Base-by-base conservation (phyloP, 2,888 invertebrate genomes). In the Zootermopsis nevadensis region DNA sequence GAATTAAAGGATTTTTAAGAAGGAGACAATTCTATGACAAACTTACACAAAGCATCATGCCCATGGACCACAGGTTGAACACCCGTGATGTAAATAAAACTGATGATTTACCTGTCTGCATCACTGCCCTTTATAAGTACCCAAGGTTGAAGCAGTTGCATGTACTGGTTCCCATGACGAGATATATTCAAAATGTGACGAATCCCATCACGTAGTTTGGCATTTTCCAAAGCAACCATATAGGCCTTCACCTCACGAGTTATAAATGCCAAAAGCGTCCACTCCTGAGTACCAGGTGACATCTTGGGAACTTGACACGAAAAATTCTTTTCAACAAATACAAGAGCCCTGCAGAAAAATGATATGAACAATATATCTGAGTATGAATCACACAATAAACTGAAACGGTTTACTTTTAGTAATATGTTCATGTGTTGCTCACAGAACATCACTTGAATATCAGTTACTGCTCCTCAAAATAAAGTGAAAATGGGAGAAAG, bases 101-200 rank as follows among this genome's bases (percentile, higher is more conserved):
- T n/a, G 4, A 60, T n/a, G 22, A 89, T 91, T 90, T 88, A 96
- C 96, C 94, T 94, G 86, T 97, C 94, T 81, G 93, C 92, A 1
- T 93, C 93, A 2, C 90, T 91, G 42, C 97, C 96, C 89, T 99
- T 99, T 12, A 98, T 92, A 86, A 97, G 91, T 12, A 96, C 96
- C 99, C 99, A 99, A 0, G 99, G 99, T 88, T 98, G 95, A 86
- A 95, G 94, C 2, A 92, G 90, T 90, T 99, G 99, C 95, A 99
- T 97, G 89, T 97, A 98, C 88, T 98, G 98, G 91, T 99, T 99
- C 8, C 99, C 99, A 86, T 96, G 93, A 2, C 97, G 93, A 0
- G 99, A 98, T 84, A 99, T 95, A 1, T 93, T 92, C 86, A 99
- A 90, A 86, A 99, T 94, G 88, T 95, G 94, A 24, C 95, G 92